Evolutionary conservation across 2,797 vertebrate species (phyloP).

Genomic region (Lateolabrax maculatus): DNA sequence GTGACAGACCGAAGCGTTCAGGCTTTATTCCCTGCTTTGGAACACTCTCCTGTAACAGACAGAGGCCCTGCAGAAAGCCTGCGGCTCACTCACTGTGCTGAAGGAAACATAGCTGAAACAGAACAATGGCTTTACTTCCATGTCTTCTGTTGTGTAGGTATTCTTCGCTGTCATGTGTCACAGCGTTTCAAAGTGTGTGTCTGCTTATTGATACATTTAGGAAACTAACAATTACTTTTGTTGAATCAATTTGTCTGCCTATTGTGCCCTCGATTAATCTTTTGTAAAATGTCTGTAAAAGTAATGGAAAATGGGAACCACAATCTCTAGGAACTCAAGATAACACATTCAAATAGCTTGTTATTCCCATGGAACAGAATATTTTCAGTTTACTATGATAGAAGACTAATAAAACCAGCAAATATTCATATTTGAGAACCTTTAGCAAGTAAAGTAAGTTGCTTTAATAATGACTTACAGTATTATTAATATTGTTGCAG

Average conservation of each 20-base stretch:
- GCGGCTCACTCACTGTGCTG: conserved; percentile 9
- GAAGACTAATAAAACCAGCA: neutral
- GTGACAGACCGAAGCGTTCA: conserved; percentile 63
- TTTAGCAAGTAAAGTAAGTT: neutral
- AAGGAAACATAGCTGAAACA: conserved; percentile 19
- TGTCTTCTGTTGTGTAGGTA: conserved; percentile 14
- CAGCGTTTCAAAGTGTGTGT: conserved; percentile 8
- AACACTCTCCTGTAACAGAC: conserved; percentile 52
- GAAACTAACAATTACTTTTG: neutral
- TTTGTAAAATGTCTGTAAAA: neutral
- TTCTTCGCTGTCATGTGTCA: conserved; percentile 26
- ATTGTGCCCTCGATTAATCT: neutral
- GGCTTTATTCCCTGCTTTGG: conserved; percentile 55
- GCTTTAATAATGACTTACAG: neutral
- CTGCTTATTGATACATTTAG: neutral
- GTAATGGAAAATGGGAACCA: neutral
- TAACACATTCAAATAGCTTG: neutral
- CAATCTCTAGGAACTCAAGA: neutral
- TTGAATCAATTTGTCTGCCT: neutral
- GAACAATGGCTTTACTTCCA: conserved; percentile 27
- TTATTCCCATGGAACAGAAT: neutral
- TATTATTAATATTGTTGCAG: neutral
- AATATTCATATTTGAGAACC: neutral
- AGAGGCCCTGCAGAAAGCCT: conserved; percentile 10
- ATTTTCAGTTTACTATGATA: neutral